Base-by-base conservation (phyloP, 2,888 invertebrate species). In the Minunthozetes semirufus region DNA sequence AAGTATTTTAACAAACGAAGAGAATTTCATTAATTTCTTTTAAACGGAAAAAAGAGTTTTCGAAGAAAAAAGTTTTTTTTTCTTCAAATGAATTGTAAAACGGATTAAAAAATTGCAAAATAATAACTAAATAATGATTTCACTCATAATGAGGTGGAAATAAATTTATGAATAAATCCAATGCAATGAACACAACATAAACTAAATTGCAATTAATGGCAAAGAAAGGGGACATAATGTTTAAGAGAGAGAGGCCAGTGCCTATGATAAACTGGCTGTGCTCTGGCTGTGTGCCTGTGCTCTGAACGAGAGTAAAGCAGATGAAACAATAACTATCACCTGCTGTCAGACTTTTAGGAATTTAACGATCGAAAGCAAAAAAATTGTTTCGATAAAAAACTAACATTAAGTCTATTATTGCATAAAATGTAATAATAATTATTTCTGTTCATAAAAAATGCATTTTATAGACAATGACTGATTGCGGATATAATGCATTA, bases 291-390 rank as follows among this genome's bases (percentile, higher is more conserved):
- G 27, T 15, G 59, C 22, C 27, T 17, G 27, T 59, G 15, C 27
- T 22, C 29, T 27, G 29, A 59, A 22, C 15, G 59, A 59, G 59
- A 50, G 59, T 29, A 59, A 59, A 59, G 59, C 59, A 59, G 59
- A 59, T 59, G 59, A 59, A 59, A 59, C 59, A 59, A 59, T 59
- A 27, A 59, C 59, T 59, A 59, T 66, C 63, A 66, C 63, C 63
- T 66, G 63, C 63, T 66, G 63, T 66, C 63, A 38, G 63, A 33
- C 17, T 13, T 19, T 27, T 59, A 25, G 13, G 19, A 19, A 27
- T 59, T 59, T 27, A 59, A 59, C 59, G 15, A 27, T 25, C 50
- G 50, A 19, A 48, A 8, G 5, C 2, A 17, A 50, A 50, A 17
- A 50, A 50, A n/a, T n/a, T 50, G 4, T 50, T 50, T 8, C 1